Conservation (phyloP, 2,888 invertebrate genomes). For the Junonia oenone region DNA sequence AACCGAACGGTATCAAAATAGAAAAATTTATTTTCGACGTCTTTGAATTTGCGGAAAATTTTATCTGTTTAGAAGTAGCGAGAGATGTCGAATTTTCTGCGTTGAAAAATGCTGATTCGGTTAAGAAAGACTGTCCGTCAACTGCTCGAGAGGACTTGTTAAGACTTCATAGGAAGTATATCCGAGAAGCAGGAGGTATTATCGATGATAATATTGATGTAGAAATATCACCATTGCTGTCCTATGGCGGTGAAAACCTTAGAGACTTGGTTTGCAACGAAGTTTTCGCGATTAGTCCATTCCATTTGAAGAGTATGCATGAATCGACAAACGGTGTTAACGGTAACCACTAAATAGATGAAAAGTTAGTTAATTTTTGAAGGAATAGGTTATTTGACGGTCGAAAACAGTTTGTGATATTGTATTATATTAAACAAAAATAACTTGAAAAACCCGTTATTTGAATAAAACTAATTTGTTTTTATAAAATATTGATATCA, state of each 20-base stretch:
- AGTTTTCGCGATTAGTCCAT: slow-evolving; percentile 82
- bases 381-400: neutral
- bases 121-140: slow-evolving; percentile 93
- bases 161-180: slow-evolving; percentile 87
- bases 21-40: slow-evolving; percentile 99
- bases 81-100: slow-evolving; percentile 97
- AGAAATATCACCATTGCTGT: slow-evolving; percentile 94
- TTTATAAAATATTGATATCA: no score
- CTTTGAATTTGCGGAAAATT: slow-evolving; percentile 93
- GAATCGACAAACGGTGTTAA: slow-evolving; percentile 60
- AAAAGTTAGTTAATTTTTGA: no score
- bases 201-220: slow-evolving; percentile 83
- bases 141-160: slow-evolving; percentile 90
- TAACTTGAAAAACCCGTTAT: no score
- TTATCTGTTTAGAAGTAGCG: slow-evolving; percentile 95
- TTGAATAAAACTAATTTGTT: no score
- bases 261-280: slow-evolving; percentile 82
- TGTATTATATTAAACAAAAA: no score
- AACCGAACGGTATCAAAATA: slow-evolving; percentile 97
- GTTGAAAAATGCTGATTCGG: slow-evolving; percentile 94
- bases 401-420: no score
- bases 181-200: slow-evolving; percentile 89
- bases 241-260: slow-evolving; percentile 94
- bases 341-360: slow-evolving; percentile 53
- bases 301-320: slow-evolving; percentile 74